Conservation (phyloP, 2,888 invertebrate species). For the Machimus rusticus region DNA sequence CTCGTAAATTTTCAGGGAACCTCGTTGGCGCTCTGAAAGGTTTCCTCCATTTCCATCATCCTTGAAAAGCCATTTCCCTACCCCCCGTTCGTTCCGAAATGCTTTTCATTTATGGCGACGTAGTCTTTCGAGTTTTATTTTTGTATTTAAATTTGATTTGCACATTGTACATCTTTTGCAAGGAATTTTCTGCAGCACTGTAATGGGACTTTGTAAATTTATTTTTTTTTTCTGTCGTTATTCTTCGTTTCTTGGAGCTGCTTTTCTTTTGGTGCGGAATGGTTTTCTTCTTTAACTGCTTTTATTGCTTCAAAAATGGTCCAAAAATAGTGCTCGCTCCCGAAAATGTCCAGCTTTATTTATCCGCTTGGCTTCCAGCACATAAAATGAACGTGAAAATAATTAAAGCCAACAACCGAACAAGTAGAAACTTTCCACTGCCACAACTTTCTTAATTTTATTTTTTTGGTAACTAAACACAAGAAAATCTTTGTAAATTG, state of each 20-base stretch:
- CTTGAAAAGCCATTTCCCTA: background rate
- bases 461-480: background rate
- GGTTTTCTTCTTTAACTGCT: background rate
- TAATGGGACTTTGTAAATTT: background rate
- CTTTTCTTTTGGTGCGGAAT: background rate
- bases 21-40: background rate
- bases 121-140: background rate
- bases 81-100: background rate
- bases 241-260: background rate
- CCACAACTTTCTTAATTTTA: background rate
- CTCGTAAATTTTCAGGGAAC: background rate
- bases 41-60: background rate
- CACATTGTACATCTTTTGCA: background rate
- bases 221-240: background rate
- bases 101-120: background rate
- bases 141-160: background rate
- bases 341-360: background rate
- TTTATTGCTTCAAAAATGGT: background rate
- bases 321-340: background rate
- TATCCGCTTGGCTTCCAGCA: background rate
- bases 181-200: background rate
- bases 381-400: background rate
- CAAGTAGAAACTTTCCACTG: background rate
- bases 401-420: background rate
- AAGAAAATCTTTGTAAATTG: background rate